Evolutionary conservation across 2,888 invertebrate genomes (phyloP).

Genomic region (Drosophila fulvimacula): DNA sequence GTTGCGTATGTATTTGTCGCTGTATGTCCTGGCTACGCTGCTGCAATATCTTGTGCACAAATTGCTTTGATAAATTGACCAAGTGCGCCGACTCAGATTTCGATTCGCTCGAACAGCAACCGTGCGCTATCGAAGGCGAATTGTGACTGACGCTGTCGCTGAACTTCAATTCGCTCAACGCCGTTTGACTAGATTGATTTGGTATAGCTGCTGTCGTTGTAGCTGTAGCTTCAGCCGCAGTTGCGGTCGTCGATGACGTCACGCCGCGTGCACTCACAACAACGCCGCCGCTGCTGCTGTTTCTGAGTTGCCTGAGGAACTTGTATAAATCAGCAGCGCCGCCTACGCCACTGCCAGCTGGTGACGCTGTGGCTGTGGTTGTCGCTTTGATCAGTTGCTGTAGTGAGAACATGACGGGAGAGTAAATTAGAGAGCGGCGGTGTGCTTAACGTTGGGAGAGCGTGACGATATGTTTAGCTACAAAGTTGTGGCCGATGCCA

Average conservation of each 20-base stretch:
- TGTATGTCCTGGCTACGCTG: conserved; percentile 72
- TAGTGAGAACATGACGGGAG: conserved; percentile 73
- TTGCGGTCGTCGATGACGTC: conserved; percentile 44
- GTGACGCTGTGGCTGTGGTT: conserved; percentile 34
- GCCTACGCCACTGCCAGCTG: conserved; percentile 48
- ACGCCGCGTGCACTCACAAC: conserved; percentile 23
- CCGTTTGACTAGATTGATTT: conserved; percentile 71
- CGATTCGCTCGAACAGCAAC: conserved; percentile 60
- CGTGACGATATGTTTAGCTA: conserved; percentile 54
- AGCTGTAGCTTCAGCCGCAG: conserved; percentile 41
- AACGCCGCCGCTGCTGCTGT: conserved; percentile 40
- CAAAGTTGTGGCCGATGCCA: conserved; percentile 38
- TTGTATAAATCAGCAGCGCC: conserved; percentile 60
- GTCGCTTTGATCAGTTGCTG: conserved; percentile 81
- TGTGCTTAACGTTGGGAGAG: conserved; percentile 3
- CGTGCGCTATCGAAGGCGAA: conserved; percentile 71
- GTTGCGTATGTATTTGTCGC: conserved; percentile 73
- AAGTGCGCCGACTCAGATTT: conserved; percentile 65
- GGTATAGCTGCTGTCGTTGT: conserved; percentile 40
- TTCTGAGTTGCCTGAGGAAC: conserved; percentile 64
- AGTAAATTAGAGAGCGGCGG: too few species aligned
- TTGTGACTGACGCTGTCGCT: conserved; percentile 68
- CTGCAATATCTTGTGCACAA: conserved; percentile 51
- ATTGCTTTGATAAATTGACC: conserved; percentile 42
- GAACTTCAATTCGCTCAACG: conserved; percentile 59